phyloP scores from a whole-genome alignment of 2,888 invertebrate genomes.

The Camponotus fellah region DNA sequence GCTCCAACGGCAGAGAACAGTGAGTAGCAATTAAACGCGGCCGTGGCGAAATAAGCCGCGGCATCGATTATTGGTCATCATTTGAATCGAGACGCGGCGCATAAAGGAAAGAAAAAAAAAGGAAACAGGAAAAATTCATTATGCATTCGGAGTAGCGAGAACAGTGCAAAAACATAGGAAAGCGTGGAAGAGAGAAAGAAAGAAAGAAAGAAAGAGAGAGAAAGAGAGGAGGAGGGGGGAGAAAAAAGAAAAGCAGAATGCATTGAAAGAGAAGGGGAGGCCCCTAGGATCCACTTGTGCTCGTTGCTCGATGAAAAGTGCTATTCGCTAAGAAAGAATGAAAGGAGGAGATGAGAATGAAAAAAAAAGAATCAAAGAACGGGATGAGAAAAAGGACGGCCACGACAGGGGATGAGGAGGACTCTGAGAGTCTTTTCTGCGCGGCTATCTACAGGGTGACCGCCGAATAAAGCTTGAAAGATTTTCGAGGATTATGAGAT shows the following conservation, averaged over 20 bases:
- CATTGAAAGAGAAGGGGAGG: slow-evolving; percentile 19
- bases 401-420: slow-evolving; percentile 27
- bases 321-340: slow-evolving; percentile 58
- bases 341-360: slow-evolving; percentile 34
- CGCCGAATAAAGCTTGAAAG: slow-evolving; percentile 55
- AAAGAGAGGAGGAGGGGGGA: neutral
- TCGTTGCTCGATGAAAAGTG: slow-evolving; percentile 61
- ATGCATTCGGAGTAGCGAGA: slow-evolving; percentile 60
- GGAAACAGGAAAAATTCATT: slow-evolving; percentile 63
- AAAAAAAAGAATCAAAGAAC: slow-evolving; percentile 42
- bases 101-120: neutral
- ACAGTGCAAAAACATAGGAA: slow-evolving; percentile 47
- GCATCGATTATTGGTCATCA: slow-evolving; percentile 50
- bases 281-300: slow-evolving; percentile 60
- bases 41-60: slow-evolving; percentile 29
- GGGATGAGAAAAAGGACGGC: slow-evolving; percentile 36
- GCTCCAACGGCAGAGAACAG: slow-evolving; percentile 2
- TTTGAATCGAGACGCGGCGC: slow-evolving; percentile 47
- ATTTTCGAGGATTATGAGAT: slow-evolving; percentile 55
- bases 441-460: slow-evolving; percentile 53
- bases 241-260: neutral
- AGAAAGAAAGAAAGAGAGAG: neutral
- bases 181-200: neutral
- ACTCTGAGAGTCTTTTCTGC: slow-evolving; percentile 49
- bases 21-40: slow-evolving; percentile 49